phyloP scores from a whole-genome alignment of 2,113 vertebrate genomes.

The Apodemus speciosus region DNA sequence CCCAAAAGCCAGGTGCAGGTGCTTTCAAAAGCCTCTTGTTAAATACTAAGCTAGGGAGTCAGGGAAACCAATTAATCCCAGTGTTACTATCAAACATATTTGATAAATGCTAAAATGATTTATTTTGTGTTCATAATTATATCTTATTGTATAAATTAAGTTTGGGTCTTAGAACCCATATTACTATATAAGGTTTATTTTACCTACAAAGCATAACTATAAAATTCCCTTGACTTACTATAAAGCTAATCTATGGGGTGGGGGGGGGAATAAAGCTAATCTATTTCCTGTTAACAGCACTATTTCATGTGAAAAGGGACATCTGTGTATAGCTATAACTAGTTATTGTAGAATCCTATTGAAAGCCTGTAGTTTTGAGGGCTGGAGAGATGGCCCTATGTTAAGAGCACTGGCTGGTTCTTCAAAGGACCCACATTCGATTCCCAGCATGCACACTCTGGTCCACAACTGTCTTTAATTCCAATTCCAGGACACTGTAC shows the following conservation, averaged over 20 bases:
- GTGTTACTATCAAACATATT: not conserved
- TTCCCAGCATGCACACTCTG: not conserved
- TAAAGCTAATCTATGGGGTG: conserved; percentile 29
- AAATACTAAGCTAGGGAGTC: not conserved
- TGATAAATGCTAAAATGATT: not conserved
- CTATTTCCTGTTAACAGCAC: not conserved
- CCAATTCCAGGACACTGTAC: not conserved
- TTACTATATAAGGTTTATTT: conserved; percentile 13
- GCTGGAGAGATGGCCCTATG: not conserved
- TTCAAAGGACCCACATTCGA: not conserved
- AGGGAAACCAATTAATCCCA: not conserved
- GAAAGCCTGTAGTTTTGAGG: not conserved
- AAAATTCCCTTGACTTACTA: not conserved
- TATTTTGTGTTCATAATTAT: not conserved
- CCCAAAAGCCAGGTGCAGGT: not conserved
- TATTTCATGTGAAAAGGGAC: not conserved
- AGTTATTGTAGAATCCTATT: conserved; percentile 33
- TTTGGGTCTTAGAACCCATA: conserved; percentile 14
- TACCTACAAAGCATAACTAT: not conserved
- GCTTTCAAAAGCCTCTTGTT: not conserved
- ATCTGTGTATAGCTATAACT: not conserved
- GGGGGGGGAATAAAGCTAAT: conserved; percentile 4
- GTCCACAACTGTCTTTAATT: not conserved
- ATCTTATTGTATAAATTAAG: conserved; percentile 51
- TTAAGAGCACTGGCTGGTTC: not conserved